Percentiles rank a stretch among this genome's conserved stretches.
Conservation (phyloP, 2,797 vertebrate genomes). For the Pachyuromys duprasi region DNA sequence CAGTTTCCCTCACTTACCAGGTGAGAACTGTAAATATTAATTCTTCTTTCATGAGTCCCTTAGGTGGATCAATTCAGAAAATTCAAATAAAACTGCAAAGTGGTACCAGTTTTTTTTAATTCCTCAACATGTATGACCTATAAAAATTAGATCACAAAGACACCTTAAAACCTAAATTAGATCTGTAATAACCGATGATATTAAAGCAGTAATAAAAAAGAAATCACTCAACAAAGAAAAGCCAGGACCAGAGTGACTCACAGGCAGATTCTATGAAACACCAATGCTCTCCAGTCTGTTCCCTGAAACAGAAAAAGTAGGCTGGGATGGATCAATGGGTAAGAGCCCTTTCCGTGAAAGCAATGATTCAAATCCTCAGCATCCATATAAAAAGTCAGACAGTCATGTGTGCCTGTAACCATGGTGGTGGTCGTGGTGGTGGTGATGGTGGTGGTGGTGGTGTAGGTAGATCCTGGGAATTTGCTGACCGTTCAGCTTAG, state of each 20-base stretch:
- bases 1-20: background rate
- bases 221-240: background rate
- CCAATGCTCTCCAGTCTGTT: background rate
- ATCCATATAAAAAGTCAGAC: background rate
- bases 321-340: background rate
- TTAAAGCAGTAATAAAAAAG: background rate
- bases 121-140: background rate
- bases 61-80: background rate
- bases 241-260: background rate
- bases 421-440: background rate
- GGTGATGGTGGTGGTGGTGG: background rate
- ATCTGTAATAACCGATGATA: background rate
- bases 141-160: background rate
- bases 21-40: background rate
- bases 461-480: background rate
- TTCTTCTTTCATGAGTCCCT: background rate
- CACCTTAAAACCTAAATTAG: background rate
- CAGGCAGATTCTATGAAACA: background rate
- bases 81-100: background rate
- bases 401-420: background rate
- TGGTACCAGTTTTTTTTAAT: background rate
- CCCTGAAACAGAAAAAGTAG: background rate
- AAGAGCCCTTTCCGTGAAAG: background rate
- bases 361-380: background rate
- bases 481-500: background rate